Evolutionary conservation across 2,797 vertebrate genomes (phyloP), one percentile per base, ranked within the genome.

Genomic region (Adrianichthys oophorus): DNA sequence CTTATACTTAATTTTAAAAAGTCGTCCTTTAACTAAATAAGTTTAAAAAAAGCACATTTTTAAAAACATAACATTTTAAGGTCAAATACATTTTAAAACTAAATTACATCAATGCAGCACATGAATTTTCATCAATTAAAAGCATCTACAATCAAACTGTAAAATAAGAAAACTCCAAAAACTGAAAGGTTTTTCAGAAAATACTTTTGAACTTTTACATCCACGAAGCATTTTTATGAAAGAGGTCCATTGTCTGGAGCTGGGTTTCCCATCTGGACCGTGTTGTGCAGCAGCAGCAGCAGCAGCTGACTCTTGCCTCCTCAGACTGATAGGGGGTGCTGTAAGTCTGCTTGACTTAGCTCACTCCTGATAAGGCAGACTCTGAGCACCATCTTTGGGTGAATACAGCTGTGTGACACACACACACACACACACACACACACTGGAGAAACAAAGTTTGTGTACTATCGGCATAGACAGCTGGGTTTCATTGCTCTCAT

Each of bases 251-350:
- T 87, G 87, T 85, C 72, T 74, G 78, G 50, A 74, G 66, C 74
- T 69, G 60, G 58, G 65, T 80, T 70, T 84, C 67, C 87, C 84
- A 86, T 86, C 87, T 89, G 84, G 82, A 85, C 71, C 53, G 65
- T 15, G 82, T 86, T 84, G 86, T 83, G 82, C 74, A 72, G 79
- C 47, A 46, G 79, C 61, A 45, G 76, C 69, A 67, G 70, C 66
- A 70, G 71, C 52, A 61, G 78, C 72, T 85, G 80, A 78, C 78
- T 84, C 74, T 84, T 72, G 72, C 77, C 69, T 55, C 50, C 42
- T 83, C 73, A 76, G 79, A 70, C 95, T 88, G 93, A 95, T 96
- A 98, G 96, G 94, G 94, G 95, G 95, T 92, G 95, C 95, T 95
- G 90, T 80, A 89, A 92, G 94, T 91, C 95, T 90, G 93, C 89